These are phyloP conservation scores for Pterobdella sp. DNA, from an alignment of 2,888 invertebrate species.

Conservation along the genomic window DNA sequence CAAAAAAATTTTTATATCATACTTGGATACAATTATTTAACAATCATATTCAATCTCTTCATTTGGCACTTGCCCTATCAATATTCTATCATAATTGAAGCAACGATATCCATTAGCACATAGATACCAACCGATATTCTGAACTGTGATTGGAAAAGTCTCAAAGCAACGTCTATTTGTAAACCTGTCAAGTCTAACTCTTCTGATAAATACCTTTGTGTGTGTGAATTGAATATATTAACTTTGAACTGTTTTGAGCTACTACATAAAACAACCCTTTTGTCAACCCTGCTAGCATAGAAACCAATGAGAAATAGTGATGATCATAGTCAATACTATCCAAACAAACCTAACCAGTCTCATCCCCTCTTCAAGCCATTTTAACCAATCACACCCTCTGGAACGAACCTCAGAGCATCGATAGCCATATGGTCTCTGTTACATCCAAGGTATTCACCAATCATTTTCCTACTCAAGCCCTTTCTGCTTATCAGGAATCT, in stretches of 20 bases:
- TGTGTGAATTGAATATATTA: constrained; percentile 12
- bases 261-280: too few species aligned
- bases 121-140: constrained; percentile 65
- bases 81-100: too few species aligned
- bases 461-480: constrained; percentile 96
- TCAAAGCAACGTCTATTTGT: constrained; percentile 89
- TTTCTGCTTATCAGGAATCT: constrained; percentile 88
- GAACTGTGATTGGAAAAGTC: constrained; percentile 92
- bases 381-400: neutral
- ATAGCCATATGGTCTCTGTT: constrained; percentile 88
- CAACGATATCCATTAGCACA: too few species aligned
- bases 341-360: neutral
- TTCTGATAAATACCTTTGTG: constrained; percentile 56
- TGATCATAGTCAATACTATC: neutral
- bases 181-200: constrained; percentile 89
- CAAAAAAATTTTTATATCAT: too few species aligned
- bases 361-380: neutral
- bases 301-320: neutral
- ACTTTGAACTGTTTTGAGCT: neutral
- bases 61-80: too few species aligned
- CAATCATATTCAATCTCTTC: too few species aligned
- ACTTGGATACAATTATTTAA: too few species aligned
- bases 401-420: constrained; percentile 60
- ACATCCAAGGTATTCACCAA: constrained; percentile 95
- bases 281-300: too few species aligned